Evolutionary conservation across 2,888 invertebrate genomes (phyloP).

Genomic region (Blastobasis adustella): DNA sequence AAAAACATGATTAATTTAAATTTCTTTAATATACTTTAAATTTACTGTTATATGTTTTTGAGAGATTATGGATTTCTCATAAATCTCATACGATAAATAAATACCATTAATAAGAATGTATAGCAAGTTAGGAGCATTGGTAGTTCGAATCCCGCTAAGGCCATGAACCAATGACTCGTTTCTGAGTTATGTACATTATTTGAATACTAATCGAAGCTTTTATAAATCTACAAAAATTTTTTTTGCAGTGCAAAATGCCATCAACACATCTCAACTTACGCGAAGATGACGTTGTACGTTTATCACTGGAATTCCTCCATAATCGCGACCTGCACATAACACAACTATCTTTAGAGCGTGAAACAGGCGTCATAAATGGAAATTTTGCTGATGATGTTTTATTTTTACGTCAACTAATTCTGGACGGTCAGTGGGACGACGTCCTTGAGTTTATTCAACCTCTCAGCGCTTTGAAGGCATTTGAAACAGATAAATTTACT

Average conservation of each 20-base stretch:
- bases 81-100: no score
- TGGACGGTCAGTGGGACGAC: constrained; percentile 99
- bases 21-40: no score
- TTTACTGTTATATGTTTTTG: no score
- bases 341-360: constrained; percentile 92
- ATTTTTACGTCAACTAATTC: constrained; percentile 93
- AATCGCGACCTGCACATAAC: constrained; percentile 94
- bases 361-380: constrained; percentile 96
- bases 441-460: constrained; percentile 97
- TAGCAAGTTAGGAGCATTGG: no score
- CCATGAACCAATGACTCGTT: no score
- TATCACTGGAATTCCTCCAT: constrained; percentile 89
- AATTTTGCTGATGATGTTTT: constrained; percentile 95
- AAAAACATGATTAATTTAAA: no score
- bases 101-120: no score
- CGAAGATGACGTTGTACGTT: constrained; percentile 91
- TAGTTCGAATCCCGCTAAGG: no score
- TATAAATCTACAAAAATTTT: background rate
- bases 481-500: constrained; percentile 89
- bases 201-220: no score
- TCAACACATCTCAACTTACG: constrained; percentile 88
- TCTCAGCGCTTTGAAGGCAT: constrained; percentile 85
- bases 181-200: no score
- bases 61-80: no score
- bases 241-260: constrained; percentile 72